phyloP scores from a whole-genome alignment of 2,113 vertebrate genomes.

The Pipa parva region DNA sequence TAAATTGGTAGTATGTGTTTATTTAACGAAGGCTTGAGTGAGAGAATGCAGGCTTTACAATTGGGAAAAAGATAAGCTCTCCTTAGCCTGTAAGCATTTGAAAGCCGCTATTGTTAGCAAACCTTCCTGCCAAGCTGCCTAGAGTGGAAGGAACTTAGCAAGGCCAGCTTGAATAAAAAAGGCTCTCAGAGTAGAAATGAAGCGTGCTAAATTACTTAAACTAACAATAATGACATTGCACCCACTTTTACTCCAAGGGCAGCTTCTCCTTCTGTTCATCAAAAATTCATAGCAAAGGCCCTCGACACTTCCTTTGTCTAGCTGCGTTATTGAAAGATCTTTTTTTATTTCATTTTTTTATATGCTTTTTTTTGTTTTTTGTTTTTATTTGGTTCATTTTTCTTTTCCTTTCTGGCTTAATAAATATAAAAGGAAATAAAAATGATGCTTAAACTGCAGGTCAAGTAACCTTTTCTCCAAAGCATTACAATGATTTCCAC shows the following conservation, averaged over 20 bases:
- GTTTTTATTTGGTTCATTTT: too few species aligned
- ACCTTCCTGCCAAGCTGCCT: conserved; percentile 51
- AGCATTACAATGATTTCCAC: neutral
- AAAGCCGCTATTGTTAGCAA: conserved; percentile 61
- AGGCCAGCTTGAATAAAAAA: conserved; percentile 57
- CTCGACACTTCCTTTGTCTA: conserved; percentile 51
- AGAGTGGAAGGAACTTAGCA: conserved; percentile 59
- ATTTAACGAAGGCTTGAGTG: neutral
- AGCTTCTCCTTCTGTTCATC: conserved; percentile 56
- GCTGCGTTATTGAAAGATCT: conserved; percentile 50
- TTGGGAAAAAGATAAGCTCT: conserved; percentile 43
- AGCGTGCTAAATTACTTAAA: conserved; percentile 65
- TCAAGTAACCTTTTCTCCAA: conserved; percentile 58
- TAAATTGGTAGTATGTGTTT: neutral
- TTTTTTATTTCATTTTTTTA: conserved; percentile 32
- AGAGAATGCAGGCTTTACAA: conserved; percentile 19
- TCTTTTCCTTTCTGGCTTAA: conserved; percentile 56
- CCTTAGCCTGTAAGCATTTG: conserved; percentile 47
- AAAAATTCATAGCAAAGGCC: conserved; percentile 64
- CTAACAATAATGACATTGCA: conserved; percentile 60
- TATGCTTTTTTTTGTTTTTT: too few species aligned
- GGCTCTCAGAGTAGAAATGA: conserved; percentile 60
- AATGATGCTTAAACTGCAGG: conserved; percentile 54
- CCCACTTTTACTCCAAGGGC: conserved; percentile 55
- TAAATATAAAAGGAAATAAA: conserved; percentile 54